Evolutionary conservation across 2,113 vertebrate genomes (phyloP), one percentile per base, ranked within the genome.

Genomic region (Toxotes chatareus): DNA sequence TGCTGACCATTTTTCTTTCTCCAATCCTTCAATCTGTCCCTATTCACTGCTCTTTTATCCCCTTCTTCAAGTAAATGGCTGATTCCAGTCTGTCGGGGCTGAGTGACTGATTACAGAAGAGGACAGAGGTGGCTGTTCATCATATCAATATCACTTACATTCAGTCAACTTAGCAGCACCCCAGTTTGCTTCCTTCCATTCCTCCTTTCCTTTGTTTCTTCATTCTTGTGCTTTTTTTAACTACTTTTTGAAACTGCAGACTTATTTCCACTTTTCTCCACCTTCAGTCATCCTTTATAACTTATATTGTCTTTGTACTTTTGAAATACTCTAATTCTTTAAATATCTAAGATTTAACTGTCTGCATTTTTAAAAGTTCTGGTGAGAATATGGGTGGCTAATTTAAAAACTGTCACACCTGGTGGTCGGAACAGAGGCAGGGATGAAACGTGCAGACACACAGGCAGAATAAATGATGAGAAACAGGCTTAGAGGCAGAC

Each of bases 71-170:
- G 57, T 73, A 63, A 74, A 67, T 56, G 82, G 36, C 63, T 53
- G 53, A 65, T 13, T 51, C 63, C 27, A n/a, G 13, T 65, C 42
- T 80, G 87, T 79, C 75, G 81, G 53, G 8, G 23, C 57, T 73
- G 71, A 69, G 79, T 86, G 84, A 90, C 71, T 85, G 86, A 92
- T 88, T 86, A 72, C 82, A 64, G 73, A 10, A 12, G 44, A 68
- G 85, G 61, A 66, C 79, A 81, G 59, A 83, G 88, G 87, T 87
- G 81, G 21, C 59, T 82, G 56, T 81, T 88, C 66, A 77, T 86
- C 80, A 79, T 67, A 73, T 84, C 80, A 70, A 2, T 55, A 63
- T 73, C 74, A 38, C 57, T 51, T 73, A 57, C 19, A 68, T 83
- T 68, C 13, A 73, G 80, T 80, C 61, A 62, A 34, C 69, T 88